Conservation (phyloP, 2,888 invertebrate genomes). For the Lasioglossum marginatum region DNA sequence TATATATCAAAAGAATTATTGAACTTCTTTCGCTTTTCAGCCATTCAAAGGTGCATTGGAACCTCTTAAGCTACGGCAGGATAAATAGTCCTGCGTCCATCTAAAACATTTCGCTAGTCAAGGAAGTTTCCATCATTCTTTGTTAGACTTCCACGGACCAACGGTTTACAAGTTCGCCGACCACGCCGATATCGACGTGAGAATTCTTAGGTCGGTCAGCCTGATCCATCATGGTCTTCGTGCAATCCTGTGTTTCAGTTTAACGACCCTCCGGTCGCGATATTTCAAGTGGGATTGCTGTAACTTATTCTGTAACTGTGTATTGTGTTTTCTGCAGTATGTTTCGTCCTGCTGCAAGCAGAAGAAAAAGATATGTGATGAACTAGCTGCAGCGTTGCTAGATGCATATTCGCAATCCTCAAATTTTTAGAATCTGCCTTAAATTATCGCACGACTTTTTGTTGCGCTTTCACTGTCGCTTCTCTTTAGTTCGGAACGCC, state of each 20-base stretch:
- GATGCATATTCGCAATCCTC: background rate
- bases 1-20: background rate
- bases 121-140: conserved; percentile 28
- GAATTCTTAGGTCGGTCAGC: background rate
- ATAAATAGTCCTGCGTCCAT: background rate
- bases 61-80: background rate
- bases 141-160: conserved; percentile 13
- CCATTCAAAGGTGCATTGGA: background rate
- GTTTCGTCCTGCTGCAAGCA: conserved; percentile 14
- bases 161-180: background rate
- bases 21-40: background rate
- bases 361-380: background rate
- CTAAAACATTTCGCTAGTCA: background rate
- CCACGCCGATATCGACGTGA: background rate
- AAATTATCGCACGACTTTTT: background rate
- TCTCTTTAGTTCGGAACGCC: background rate
- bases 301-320: conserved; percentile 32
- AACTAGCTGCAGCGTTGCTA: background rate
- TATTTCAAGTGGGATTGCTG: conserved; percentile 30
- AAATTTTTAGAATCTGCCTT: background rate
- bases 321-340: conserved; percentile 6
- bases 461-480: background rate
- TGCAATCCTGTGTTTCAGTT: conserved; percentile 22
- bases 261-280: conserved; percentile 32
- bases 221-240: conserved; percentile 20